A percentile compares a stretch with the other conserved stretches of the same genome.
Evolutionary conservation across 2,797 vertebrate species (phyloP).

Genomic region (Cheirogaleus major): DNA sequence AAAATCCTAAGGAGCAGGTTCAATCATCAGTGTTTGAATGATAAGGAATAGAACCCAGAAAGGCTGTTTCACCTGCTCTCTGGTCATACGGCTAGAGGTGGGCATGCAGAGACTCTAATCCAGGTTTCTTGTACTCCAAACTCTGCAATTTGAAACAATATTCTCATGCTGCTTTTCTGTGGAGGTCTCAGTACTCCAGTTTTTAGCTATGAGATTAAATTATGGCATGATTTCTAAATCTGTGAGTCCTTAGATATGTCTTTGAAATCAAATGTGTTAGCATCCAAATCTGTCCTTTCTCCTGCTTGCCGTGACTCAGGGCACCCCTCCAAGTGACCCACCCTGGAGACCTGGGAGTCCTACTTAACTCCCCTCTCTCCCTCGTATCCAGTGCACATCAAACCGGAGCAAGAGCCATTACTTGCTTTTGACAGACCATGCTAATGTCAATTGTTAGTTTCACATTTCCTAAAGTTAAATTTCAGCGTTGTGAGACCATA

Average conservation of each 20-base stretch:
- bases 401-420: not conserved
- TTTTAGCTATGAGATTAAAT: not conserved
- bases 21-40: not conserved
- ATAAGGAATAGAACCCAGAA: not conserved
- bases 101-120: not conserved
- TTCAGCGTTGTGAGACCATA: not conserved
- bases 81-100: not conserved
- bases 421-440: not conserved
- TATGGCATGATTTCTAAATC: not conserved
- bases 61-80: accelerated
- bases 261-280: not conserved
- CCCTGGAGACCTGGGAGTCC: not conserved
- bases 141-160: not conserved
- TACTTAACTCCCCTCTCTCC: not conserved
- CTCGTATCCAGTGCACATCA: not conserved
- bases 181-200: not conserved
- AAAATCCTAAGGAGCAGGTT: not conserved
- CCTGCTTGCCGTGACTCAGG: not conserved
- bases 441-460: not conserved
- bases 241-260: not conserved
- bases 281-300: not conserved
- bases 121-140: not conserved
- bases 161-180: not conserved
- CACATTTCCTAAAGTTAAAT: not conserved
- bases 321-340: not conserved